Conservation (phyloP, 2,888 invertebrate species). For the Drosophila yooni region DNA sequence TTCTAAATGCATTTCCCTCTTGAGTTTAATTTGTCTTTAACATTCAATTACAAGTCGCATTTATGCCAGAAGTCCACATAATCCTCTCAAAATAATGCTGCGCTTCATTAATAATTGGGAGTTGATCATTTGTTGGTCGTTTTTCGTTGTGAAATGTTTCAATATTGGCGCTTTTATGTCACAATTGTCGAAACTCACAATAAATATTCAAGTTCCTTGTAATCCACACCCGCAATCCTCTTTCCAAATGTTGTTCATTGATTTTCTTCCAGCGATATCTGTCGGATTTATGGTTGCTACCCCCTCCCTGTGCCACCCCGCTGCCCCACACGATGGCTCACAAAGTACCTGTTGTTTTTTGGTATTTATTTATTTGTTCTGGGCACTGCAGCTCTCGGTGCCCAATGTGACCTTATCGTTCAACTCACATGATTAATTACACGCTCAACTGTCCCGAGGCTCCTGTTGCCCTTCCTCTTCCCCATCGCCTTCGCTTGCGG, state of each 20-base stretch:
- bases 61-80: neutral
- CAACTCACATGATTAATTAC: constrained; percentile 72
- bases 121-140: constrained; percentile 3
- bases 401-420: constrained; percentile 67
- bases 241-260: constrained; percentile 44
- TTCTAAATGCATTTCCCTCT: neutral
- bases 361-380: constrained; percentile 15
- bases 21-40: neutral
- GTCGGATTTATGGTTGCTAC: constrained; percentile 67
- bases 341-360: constrained; percentile 66
- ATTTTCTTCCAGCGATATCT: constrained; percentile 64
- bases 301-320: constrained; percentile 5
- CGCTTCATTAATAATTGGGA: constrained; percentile 40
- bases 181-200: constrained; percentile 31
- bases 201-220: constrained; percentile 72
- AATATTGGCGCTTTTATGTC: constrained; percentile 73
- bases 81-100: neutral
- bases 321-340: constrained; percentile 18
- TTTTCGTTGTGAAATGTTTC: constrained; percentile 51
- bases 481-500: neutral
- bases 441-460: constrained; percentile 33
- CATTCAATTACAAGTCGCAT: neutral
- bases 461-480: constrained; percentile 23
- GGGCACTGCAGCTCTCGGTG: constrained; percentile 32
- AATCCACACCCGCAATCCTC: constrained; percentile 56